Percentiles rank a stretch among this genome's conserved stretches.
These are phyloP conservation scores for Pholis gunnellus DNA, from an alignment of 2,113 vertebrate species.

Conservation along the genomic window DNA sequence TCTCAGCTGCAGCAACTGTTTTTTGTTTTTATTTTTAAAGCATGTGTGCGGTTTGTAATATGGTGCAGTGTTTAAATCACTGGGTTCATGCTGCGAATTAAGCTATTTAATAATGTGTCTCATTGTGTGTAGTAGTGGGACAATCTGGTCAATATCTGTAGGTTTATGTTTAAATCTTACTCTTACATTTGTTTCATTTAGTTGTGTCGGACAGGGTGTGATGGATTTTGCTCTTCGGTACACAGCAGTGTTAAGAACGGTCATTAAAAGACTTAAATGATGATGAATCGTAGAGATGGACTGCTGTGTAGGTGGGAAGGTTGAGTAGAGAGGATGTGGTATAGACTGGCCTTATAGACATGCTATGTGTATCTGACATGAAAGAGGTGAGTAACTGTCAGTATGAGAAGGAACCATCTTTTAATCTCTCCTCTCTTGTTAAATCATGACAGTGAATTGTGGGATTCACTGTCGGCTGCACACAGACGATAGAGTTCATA, in stretches of 20 bases:
- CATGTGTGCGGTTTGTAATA: neutral
- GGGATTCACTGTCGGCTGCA: neutral
- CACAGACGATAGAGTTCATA: neutral
- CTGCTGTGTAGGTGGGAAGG: neutral
- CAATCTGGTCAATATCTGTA: neutral
- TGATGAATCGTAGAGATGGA: too few relatives aligned
- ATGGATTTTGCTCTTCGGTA: neutral
- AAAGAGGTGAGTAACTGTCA: neutral
- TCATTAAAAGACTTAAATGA: neutral
- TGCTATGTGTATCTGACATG: neutral
- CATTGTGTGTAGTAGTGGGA: neutral
- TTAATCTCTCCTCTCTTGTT: too few relatives aligned
- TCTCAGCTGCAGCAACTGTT: neutral
- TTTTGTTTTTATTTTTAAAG: neutral
- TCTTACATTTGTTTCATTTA: neutral
- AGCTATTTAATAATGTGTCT: neutral
- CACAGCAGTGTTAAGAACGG: neutral
- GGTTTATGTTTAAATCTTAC: neutral
- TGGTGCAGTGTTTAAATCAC: neutral
- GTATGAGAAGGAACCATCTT: neutral
- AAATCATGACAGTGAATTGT: neutral
- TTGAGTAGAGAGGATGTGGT: neutral
- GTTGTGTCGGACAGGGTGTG: neutral
- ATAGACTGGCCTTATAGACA: too few relatives aligned
- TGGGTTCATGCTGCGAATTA: neutral